Base-by-base conservation (phyloP, 64 coral and sea anemone genomes). In the Actinia equina region DNA sequence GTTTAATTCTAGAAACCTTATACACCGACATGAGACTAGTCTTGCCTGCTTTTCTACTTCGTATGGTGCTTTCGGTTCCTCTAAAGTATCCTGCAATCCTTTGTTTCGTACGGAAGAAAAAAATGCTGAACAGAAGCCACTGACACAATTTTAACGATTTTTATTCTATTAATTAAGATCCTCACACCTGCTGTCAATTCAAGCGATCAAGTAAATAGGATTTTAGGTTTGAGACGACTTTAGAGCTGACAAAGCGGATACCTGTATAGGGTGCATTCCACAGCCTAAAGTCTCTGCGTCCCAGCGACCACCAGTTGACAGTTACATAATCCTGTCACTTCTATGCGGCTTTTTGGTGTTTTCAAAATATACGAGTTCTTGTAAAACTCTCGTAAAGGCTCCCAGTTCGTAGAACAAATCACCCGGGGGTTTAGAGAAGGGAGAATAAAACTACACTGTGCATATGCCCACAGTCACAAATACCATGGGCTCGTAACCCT, bases 141-240 rank as follows among this genome's bases (percentile, higher is more conserved):
- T 74, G 69, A 74, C 69, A 74, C 69, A 74, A 74, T n/a, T 74
- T 74, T 30, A 74, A 41, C 26, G 69, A 74, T 41, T 74, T 74
- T 74, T 9, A 74, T 74, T 74, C 69, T 74, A 74, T 74, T 74
- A 74, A 74, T 74, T 15, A 74, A 74, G 69, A 74, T 15, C 2
- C 69, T 71, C 69, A 43, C 43, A 81, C 78, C 78, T 81, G 78
- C 78, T 81, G 78, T 49, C 78, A 81, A 81, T 49, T 17, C 17
- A 81, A 41, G 69, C 25, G 69, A 74, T 74, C 9, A 74, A 41
- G 1, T 74, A 37, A 74, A 41, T 74, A 74, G 23, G 9, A 41
- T 74, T 74, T 26, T 41, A 1, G 69, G 25, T 30, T 13, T 1
- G 25, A 27, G 69, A 74, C 69, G 69, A 27, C 1, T 42, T 14